Percentiles rank a stretch among this genome's conserved stretches.
Conservation (phyloP, 1,140 invertebrate species). For the Bombus pyrosoma region DNA sequence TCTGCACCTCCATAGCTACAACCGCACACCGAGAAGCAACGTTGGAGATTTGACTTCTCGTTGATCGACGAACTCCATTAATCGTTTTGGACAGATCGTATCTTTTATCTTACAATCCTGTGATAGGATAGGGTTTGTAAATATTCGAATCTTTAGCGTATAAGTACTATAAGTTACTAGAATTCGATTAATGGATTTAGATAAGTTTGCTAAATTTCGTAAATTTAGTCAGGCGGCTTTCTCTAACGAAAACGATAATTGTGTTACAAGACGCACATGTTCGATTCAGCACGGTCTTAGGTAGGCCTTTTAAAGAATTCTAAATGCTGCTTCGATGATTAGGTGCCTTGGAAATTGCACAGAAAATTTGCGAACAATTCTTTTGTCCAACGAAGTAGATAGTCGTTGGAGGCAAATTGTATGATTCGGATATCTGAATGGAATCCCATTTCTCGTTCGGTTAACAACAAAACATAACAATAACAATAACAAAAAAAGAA, state of each 20-base stretch:
- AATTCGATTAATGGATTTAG: neutral
- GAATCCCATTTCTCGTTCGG: neutral
- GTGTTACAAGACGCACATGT: conserved; percentile 18
- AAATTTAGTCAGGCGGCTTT: neutral
- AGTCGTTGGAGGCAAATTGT: conserved; percentile 9
- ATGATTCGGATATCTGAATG: conserved; percentile 15
- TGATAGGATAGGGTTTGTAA: conserved; percentile 52
- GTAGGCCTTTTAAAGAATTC: neutral
- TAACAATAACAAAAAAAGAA: neutral
- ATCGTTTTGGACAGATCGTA: neutral
- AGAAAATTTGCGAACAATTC: conserved; percentile 9
- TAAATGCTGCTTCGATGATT: conserved; percentile 12
- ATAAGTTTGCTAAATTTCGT: neutral
- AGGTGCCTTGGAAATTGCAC: conserved; percentile 42
- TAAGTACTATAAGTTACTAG: neutral
- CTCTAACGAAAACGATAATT: neutral
- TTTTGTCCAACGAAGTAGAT: neutral
- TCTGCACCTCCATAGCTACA: conserved; percentile 78
- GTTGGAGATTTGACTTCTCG: conserved; percentile 37
- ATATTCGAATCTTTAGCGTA: conserved; percentile 22
- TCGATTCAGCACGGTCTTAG: neutral
- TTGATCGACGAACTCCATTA: neutral
- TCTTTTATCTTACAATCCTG: neutral
- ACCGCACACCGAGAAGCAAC: conserved; percentile 16
- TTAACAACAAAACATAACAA: too few relatives aligned